A percentile compares a stretch with the other conserved stretches of the same genome.
Conservation (phyloP, 2,113 vertebrate genomes). For the Leuciscus idus region DNA sequence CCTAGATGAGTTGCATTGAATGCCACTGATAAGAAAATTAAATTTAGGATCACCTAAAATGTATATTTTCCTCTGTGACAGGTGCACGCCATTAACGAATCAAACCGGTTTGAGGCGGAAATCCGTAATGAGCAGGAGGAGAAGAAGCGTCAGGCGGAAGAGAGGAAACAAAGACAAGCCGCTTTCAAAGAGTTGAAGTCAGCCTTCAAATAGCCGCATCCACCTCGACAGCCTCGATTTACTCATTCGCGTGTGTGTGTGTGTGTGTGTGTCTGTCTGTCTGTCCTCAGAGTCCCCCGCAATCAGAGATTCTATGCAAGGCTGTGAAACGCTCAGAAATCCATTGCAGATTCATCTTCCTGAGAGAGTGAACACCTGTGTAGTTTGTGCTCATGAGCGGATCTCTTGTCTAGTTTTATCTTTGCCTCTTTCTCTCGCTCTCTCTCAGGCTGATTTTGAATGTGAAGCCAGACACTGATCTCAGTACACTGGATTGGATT, state of each 20-base stretch:
- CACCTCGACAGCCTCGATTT: background rate
- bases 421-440: background rate
- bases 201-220: slow-evolving; percentile 82
- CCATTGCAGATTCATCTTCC: slow-evolving; percentile 35
- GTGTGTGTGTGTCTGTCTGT: background rate
- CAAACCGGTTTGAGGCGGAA: slow-evolving; percentile 90
- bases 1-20: background rate
- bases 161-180: slow-evolving; percentile 86
- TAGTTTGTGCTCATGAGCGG: background rate
- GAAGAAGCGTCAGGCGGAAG: slow-evolving; percentile 90
- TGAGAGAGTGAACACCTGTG: slow-evolving; percentile 20
- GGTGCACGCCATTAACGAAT: slow-evolving; percentile 87
- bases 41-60: background rate
- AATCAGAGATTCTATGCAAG: slow-evolving; percentile 56
- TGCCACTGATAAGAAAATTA: background rate
- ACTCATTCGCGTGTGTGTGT: background rate
- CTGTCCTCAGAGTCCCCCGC: slow-evolving; percentile 4
- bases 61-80: slow-evolving; percentile 54
- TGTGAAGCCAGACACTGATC: slow-evolving; percentile 23
- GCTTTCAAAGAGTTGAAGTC: slow-evolving; percentile 93
- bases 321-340: slow-evolving; percentile 33
- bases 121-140: slow-evolving; percentile 93
- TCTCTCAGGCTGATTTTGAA: slow-evolving; percentile 7
- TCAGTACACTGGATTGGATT: slow-evolving; percentile 52
- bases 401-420: background rate